These are phyloP conservation scores for Cephus cinctus DNA, from an alignment of 1,140 invertebrate genomes.

Conservation along the genomic window DNA sequence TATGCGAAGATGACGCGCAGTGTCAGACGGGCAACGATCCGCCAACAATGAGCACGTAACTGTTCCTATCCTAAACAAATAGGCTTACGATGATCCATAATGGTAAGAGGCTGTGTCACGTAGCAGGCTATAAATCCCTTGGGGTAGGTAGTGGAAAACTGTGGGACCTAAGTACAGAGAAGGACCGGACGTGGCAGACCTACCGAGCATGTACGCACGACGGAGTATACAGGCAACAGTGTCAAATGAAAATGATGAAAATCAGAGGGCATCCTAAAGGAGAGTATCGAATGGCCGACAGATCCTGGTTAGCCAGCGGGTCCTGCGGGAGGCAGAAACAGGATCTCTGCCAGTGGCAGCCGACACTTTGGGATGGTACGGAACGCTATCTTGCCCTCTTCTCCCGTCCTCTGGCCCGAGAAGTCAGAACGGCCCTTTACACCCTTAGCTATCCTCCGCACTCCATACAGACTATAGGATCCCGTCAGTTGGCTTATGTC, in stretches of 20 bases:
- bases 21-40: slow-evolving; percentile 32
- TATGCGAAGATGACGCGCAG: slow-evolving; percentile 6
- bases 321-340: slow-evolving; percentile 33
- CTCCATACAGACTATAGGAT: slow-evolving; percentile 31
- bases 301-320: no score
- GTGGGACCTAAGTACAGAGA: no score
- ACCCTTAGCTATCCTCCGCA: no score
- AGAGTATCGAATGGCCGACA: no score
- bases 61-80: slow-evolving; percentile 41
- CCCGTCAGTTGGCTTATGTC: slow-evolving; percentile 53
- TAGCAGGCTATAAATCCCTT: no score
- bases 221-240: no score
- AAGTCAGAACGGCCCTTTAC: no score
- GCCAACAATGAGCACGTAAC: slow-evolving; percentile 31
- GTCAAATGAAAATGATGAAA: no score
- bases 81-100: slow-evolving; percentile 43
- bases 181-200: no score
- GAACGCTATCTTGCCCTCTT: slow-evolving; percentile 14
- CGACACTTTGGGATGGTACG: slow-evolving; percentile 21
- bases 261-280: no score
- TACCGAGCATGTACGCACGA: no score
- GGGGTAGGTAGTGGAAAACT: no score
- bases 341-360: slow-evolving; percentile 27
- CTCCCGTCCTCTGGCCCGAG: neutral
- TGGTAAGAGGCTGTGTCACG: slow-evolving; percentile 36